Conservation (phyloP, 1,140 invertebrate species). For the Druon quercuslanigerum region DNA sequence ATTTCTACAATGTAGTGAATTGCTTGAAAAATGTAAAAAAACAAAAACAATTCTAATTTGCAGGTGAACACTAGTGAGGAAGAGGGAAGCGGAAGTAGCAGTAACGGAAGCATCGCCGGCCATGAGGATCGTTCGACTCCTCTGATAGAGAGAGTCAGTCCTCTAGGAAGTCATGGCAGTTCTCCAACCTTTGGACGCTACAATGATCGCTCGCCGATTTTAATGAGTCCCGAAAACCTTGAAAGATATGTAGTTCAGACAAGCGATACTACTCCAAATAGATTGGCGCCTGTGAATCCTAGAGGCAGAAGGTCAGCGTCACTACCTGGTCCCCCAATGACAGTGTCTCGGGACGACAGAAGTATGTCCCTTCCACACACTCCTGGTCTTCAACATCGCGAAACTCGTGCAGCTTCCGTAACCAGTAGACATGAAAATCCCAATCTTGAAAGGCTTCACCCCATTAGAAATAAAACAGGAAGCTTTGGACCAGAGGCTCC, state of each 20-base stretch:
- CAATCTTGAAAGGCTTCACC: conserved; percentile 50
- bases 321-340: conserved; percentile 61
- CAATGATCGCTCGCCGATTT: conserved; percentile 65
- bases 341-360: conserved; percentile 64
- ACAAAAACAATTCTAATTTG: background rate
- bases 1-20: too few species aligned
- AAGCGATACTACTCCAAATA: conserved; percentile 13
- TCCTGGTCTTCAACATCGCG: conserved; percentile 60
- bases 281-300: conserved; percentile 42
- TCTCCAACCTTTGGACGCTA: conserved; percentile 64
- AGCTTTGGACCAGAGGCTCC: conserved; percentile 52
- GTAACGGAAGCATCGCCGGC: conserved; percentile 65
- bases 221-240: conserved; percentile 68
- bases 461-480: conserved; percentile 46
- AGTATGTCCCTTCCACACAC: conserved; percentile 71
- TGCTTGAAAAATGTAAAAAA: background rate
- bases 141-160: conserved; percentile 51
- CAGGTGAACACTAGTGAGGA: conserved; percentile 64
- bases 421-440: conserved; percentile 51
- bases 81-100: conserved; percentile 65
- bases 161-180: conserved; percentile 61
- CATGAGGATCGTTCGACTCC: conserved; percentile 58
- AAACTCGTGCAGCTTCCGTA: conserved; percentile 53
- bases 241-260: conserved; percentile 54
- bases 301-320: conserved; percentile 69